phyloP scores from a whole-genome alignment of 2,797 vertebrate genomes.

The Psittacula derbiana region DNA sequence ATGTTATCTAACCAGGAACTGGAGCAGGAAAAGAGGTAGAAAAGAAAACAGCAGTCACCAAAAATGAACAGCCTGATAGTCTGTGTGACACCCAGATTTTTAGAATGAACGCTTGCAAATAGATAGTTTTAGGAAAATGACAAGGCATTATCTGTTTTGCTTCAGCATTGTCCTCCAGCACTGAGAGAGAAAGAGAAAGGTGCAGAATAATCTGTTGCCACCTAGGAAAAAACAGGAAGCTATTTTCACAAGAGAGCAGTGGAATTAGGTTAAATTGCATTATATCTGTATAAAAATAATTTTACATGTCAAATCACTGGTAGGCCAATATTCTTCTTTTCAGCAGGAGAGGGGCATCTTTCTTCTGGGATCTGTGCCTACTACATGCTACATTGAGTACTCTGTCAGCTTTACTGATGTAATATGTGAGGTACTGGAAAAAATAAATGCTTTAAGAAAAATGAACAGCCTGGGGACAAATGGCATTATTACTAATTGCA shows the following conservation, averaged over 20 bases:
- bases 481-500: background rate
- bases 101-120: background rate
- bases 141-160: background rate
- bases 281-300: background rate
- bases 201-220: background rate
- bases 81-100: background rate
- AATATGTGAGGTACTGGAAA: background rate
- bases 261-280: background rate
- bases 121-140: background rate
- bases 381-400: background rate
- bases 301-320: background rate
- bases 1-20: background rate
- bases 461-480: constrained; percentile 12
- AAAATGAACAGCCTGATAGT: background rate
- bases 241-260: background rate
- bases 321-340: background rate
- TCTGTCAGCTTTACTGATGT: background rate
- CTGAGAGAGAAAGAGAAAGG: background rate
- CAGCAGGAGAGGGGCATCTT: background rate
- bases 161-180: background rate
- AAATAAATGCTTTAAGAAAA: background rate
- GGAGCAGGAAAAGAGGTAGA: background rate
- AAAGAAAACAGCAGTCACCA: background rate
- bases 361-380: background rate
- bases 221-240: background rate